Evolutionary conservation across 2,113 vertebrate genomes (phyloP), one percentile per base, ranked within the genome.

Genomic region (Sylvicapra grimmia): DNA sequence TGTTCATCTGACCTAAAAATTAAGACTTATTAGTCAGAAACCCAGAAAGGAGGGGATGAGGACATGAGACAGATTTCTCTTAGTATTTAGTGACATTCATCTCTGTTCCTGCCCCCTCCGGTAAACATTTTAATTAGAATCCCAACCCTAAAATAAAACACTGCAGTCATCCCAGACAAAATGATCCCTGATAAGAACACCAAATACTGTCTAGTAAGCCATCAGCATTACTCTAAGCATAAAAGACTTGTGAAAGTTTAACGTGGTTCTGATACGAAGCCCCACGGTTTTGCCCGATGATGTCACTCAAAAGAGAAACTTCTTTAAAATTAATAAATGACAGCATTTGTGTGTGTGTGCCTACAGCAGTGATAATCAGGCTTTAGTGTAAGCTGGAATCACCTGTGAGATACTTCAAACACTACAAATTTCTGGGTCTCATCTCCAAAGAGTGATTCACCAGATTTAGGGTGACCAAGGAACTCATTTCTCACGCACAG

Each of bases 1-100:
- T 99, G 93, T 96, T 99, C 99, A 99, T 99, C 98, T 99, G 99
- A 72, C 99, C 99, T 99, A 98, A 84, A 95, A 97, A 94, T 16
- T 87, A 21, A 94, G 13, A n/a, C 23, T 96, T 91, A 82, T 94
- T 53, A 92, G 31, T 82, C 92, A 91, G 53, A 96, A 95, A 85
- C 19, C 63, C 68, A 65, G 68, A 4, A 16, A 79, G 77, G 7
- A 21, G n/a, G 14, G 9, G 56, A 94, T 0, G 5, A 93, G 83
- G 54, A 4, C 53, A 51, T 29, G 40, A 94, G 86, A 80, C n/a
- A 82, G 15, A 75, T 88, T 82, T 86, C 68, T 89, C n/a, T 90
- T 40, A 56, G 31, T 72, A 47, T 47, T 27, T 95, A 85, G n/a
- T 54, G 58, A 94, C 79, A 90, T 8, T 31, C 14, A 51, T 82